Percentiles rank a stretch among this genome's conserved stretches.
phyloP scores from a whole-genome alignment of 2,113 vertebrate species.

The Entelurus aequoreus region DNA sequence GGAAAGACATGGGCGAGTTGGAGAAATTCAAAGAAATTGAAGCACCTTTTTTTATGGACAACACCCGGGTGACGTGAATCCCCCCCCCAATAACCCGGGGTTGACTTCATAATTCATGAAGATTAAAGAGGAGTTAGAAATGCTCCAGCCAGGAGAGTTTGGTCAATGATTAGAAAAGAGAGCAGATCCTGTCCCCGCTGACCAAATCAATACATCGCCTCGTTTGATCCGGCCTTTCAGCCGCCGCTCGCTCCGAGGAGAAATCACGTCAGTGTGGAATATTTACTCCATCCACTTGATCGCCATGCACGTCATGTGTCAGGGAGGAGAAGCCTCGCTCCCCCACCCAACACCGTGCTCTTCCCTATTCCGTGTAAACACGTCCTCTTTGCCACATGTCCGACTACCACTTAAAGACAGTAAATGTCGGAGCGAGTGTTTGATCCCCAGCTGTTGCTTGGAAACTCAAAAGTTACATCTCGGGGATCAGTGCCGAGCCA shows the following conservation, averaged over 20 bases:
- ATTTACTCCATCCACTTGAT: constrained; percentile 11
- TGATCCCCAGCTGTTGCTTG: no score
- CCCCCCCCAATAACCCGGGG: constrained; percentile 18
- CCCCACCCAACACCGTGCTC: neutral
- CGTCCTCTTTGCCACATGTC: neutral
- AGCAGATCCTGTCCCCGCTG: constrained; percentile 44
- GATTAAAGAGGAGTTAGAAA: constrained; percentile 63
- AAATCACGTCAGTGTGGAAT: constrained; percentile 30
- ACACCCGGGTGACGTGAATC: constrained; percentile 60
- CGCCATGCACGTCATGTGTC: neutral
- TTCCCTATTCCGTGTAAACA: neutral
- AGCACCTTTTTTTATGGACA: neutral
- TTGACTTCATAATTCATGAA: constrained; percentile 72
- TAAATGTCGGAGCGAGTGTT: no score
- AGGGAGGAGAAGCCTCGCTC: neutral
- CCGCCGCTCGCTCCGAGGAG: constrained; percentile 29
- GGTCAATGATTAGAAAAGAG: constrained; percentile 49
- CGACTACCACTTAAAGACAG: no score
- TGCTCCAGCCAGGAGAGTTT: constrained; percentile 41
- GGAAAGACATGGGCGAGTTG: constrained; percentile 5
- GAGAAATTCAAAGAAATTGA: constrained; percentile 38
- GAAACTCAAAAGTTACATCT: no score
- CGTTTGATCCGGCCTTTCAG: constrained; percentile 39
- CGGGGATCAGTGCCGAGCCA: no score
- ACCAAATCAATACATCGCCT: constrained; percentile 61